Conservation (phyloP, 92 coral and sea anemone genomes). For the Hydrozoanthus gracilis region DNA sequence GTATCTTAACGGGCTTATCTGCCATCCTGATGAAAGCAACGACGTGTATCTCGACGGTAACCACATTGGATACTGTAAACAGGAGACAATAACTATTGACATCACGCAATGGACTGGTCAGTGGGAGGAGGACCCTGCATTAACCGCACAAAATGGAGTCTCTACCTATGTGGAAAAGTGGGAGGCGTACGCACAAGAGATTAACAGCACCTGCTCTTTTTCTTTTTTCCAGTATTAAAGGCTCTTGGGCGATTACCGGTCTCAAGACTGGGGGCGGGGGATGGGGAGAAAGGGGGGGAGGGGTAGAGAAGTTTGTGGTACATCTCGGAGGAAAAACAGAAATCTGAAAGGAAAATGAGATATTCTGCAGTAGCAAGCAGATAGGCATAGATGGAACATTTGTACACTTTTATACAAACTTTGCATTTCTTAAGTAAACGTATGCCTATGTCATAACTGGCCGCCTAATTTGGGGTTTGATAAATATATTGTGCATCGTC, state of each 20-base stretch:
- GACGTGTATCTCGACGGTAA: neutral
- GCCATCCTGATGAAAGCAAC: conserved; percentile 9
- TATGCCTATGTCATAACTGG: no score
- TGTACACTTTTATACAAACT: no score
- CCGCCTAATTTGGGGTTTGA: no score
- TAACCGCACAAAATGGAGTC: conserved; percentile 2
- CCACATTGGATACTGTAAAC: neutral
- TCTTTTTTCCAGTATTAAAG: neutral
- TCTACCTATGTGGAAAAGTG: conserved; percentile 38
- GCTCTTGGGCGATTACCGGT: neutral
- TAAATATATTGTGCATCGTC: no score
- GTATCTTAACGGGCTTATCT: conserved; percentile 29
- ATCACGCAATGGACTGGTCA: conserved; percentile 27
- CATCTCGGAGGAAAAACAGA: no score
- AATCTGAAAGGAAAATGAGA: no score
- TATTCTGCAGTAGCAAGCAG: no score
- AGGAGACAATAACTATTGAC: conserved; percentile 26
- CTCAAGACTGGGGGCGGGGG: no score
- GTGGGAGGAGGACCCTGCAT: neutral
- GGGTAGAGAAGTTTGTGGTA: no score
- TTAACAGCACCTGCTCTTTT: conserved; percentile 35
- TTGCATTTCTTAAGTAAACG: no score
- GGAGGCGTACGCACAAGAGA: conserved; percentile 28
- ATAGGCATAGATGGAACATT: no score
- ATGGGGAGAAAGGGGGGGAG: no score